Evolutionary conservation across 2,113 vertebrate species (phyloP).

Genomic region (Lepisosteus osseus): DNA sequence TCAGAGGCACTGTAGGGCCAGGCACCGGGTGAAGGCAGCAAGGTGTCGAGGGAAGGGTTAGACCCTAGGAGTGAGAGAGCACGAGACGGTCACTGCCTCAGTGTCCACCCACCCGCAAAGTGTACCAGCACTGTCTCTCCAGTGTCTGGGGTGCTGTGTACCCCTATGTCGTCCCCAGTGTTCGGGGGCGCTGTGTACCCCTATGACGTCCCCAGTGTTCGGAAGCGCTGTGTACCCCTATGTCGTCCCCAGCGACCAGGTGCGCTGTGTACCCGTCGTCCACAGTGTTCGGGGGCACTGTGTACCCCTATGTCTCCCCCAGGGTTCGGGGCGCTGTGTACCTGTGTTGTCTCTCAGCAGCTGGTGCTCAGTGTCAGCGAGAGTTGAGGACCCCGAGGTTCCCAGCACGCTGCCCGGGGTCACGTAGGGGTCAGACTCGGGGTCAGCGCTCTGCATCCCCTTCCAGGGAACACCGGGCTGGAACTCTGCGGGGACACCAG

Average conservation of each 20-base stretch:
- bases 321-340: conserved; percentile 39
- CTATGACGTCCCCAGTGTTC: conserved; percentile 97
- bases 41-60: conserved; percentile 98
- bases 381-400: conserved; percentile 83
- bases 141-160: background rate
- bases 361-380: conserved; percentile 97
- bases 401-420: conserved; percentile 93
- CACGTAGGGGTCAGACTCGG: conserved; percentile 93
- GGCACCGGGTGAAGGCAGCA: conserved; percentile 99
- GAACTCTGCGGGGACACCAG: conserved; percentile 74
- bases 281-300: too few species aligned
- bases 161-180: conserved; percentile 89
- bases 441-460: conserved; percentile 94
- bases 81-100: background rate
- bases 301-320: too few species aligned
- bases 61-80: conserved; percentile 72
- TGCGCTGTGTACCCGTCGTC: conserved; percentile 83
- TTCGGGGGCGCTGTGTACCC: conserved; percentile 46
- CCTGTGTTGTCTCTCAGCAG: conserved; percentile 98
- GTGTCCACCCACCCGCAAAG: background rate
- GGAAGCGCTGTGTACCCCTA: conserved; percentile 86
- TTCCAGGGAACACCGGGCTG: conserved; percentile 98
- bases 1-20: conserved; percentile 99
- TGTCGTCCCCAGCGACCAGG: conserved; percentile 87
- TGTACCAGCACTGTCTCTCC: background rate